A percentile compares a stretch with the other conserved stretches of the same genome.
Evolutionary conservation across 2,888 invertebrate genomes (phyloP).

Genomic region (Nemoura dubitans): DNA sequence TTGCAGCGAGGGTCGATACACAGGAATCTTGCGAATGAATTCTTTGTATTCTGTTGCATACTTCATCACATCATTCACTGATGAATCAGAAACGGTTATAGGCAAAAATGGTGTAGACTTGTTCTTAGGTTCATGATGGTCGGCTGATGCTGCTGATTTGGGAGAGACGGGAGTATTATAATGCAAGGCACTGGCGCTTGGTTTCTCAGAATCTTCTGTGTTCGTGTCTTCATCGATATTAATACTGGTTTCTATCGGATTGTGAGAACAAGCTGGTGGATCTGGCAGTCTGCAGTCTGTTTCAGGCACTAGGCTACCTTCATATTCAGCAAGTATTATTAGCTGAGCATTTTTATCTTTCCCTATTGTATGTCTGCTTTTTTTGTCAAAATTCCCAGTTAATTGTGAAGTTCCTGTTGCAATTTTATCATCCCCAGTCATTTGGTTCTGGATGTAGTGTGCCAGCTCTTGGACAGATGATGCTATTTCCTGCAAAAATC

Average conservation of each 20-base stretch:
- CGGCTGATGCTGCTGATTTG: not conserved
- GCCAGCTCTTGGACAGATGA: not conserved
- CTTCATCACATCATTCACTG: not conserved
- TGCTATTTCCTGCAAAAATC: not conserved
- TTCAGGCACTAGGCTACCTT: not conserved
- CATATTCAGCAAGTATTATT: conserved; percentile 18
- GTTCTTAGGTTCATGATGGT: not conserved
- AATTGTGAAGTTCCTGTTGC: not conserved
- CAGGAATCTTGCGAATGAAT: not conserved
- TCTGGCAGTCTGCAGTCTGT: not conserved
- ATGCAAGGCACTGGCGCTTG: not conserved
- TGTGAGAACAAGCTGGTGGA: not conserved
- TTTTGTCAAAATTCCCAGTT: not conserved
- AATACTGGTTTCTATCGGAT: not conserved
- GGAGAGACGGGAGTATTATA: not conserved
- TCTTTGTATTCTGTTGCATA: conserved; percentile 13
- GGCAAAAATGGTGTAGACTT: not conserved
- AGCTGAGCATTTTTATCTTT: conserved; percentile 17
- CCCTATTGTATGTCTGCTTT: not conserved
- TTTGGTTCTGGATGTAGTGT: not conserved
- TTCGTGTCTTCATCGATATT: not conserved
- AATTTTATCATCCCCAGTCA: not conserved
- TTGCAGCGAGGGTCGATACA: not conserved
- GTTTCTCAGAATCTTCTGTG: not conserved
- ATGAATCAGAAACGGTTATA: not conserved